Percentiles rank a stretch among this genome's conserved stretches.
phyloP scores from a whole-genome alignment of 2,797 vertebrate species.

The Bucorvus abyssinicus region DNA sequence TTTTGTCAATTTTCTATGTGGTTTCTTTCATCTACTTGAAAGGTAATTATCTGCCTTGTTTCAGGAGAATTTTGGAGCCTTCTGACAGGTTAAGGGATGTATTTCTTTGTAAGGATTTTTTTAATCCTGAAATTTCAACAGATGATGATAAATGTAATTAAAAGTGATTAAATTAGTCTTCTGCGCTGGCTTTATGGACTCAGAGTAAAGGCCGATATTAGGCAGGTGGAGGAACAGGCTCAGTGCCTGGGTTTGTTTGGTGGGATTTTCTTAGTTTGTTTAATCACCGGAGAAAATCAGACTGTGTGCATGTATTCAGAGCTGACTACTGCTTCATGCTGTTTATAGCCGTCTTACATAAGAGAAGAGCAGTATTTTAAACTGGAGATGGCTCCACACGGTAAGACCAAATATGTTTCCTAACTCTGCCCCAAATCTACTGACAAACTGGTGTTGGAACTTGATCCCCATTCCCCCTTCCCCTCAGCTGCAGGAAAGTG shows the following conservation, averaged over 20 bases:
- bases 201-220: not conserved
- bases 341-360: not conserved
- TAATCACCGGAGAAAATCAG: not conserved
- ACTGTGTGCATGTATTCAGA: not conserved
- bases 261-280: not conserved
- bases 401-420: not conserved
- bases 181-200: not conserved
- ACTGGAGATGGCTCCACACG: not conserved
- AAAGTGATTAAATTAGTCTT: not conserved
- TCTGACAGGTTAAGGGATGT: not conserved
- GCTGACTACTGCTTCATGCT: not conserved
- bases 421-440: not conserved
- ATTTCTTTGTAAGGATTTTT: not conserved
- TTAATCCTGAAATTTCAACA: not conserved
- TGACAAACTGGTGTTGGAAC: not conserved
- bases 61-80: not conserved
- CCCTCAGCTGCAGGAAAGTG: not conserved
- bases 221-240: not conserved
- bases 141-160: not conserved
- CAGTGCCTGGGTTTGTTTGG: not conserved
- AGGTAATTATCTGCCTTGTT: not conserved
- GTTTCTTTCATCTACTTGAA: not conserved
- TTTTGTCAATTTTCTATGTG: not conserved
- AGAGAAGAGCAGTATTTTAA: not conserved
- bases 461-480: not conserved